Evolutionary conservation across 53 echinoderm and acorn worm species (phyloP).

Genomic region (Henricia sp.): DNA sequence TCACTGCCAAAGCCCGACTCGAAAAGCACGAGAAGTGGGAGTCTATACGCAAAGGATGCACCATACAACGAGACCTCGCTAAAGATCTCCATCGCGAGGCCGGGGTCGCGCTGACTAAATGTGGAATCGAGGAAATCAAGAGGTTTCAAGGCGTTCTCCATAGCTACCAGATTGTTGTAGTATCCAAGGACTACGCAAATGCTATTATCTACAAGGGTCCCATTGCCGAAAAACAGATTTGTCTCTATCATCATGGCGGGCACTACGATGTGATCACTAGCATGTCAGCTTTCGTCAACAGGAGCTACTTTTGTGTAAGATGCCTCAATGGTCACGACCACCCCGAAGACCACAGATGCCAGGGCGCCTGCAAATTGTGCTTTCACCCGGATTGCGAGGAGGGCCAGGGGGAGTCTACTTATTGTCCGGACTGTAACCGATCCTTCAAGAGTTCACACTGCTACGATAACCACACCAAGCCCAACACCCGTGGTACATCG

Average conservation of each 20-base stretch:
- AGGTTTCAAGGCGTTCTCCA: constrained; percentile 28
- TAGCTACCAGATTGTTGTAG: constrained; percentile 35
- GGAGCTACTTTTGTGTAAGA: constrained; percentile 56
- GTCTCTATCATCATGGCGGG: constrained; percentile 55
- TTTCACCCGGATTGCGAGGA: constrained; percentile 21
- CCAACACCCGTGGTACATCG: neutral
- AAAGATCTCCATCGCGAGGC: constrained; percentile 47
- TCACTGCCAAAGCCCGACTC: constrained; percentile 56
- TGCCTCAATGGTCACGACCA: constrained; percentile 54
- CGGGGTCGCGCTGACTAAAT: constrained; percentile 38
- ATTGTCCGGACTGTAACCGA: constrained; percentile 65
- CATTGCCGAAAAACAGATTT: constrained; percentile 26
- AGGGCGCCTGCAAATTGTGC: constrained; percentile 45
- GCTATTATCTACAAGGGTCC: constrained; percentile 54
- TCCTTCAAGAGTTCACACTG: constrained; percentile 67
- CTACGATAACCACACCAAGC: constrained; percentile 52
- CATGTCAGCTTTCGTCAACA: constrained; percentile 47
- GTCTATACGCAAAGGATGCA: constrained; percentile 29
- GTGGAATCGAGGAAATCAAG: constrained; percentile 67
- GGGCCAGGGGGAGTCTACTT: neutral
- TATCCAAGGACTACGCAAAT: constrained; percentile 58
- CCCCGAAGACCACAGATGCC: constrained; percentile 61
- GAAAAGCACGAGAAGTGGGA: constrained; percentile 59
- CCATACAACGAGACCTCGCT: constrained; percentile 45
- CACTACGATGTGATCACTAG: constrained; percentile 63